phyloP scores from a whole-genome alignment of 2,797 vertebrate species.

The Otus scops region DNA sequence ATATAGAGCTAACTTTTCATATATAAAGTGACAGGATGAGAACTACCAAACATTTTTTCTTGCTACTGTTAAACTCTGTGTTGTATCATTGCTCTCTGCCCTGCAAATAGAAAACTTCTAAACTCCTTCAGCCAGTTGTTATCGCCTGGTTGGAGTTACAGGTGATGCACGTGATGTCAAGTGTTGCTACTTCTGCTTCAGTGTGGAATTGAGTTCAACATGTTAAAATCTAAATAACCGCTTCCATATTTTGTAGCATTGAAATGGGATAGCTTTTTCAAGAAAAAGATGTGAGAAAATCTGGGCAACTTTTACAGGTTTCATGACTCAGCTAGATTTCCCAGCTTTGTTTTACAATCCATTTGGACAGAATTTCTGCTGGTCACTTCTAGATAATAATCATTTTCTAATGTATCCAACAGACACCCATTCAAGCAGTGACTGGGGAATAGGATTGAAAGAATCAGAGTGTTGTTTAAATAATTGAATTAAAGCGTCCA shows the following conservation, averaged over 20 bases:
- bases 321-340: background rate
- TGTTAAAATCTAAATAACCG: background rate
- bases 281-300: background rate
- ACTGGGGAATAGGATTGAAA: background rate
- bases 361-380: background rate
- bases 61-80: background rate
- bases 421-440: background rate
- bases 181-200: background rate
- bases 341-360: background rate
- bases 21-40: background rate
- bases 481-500: background rate
- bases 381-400: background rate
- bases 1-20: background rate
- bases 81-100: background rate
- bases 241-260: background rate
- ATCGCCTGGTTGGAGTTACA: background rate
- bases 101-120: accelerated
- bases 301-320: background rate
- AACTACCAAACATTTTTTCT: background rate
- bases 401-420: background rate
- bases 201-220: background rate
- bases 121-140: background rate
- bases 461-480: background rate
- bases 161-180: background rate
- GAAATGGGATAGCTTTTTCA: background rate